A percentile compares a stretch with the other conserved stretches of the same genome.
phyloP scores from a whole-genome alignment of 2,888 invertebrate species.

The Ethmia dodecea region DNA sequence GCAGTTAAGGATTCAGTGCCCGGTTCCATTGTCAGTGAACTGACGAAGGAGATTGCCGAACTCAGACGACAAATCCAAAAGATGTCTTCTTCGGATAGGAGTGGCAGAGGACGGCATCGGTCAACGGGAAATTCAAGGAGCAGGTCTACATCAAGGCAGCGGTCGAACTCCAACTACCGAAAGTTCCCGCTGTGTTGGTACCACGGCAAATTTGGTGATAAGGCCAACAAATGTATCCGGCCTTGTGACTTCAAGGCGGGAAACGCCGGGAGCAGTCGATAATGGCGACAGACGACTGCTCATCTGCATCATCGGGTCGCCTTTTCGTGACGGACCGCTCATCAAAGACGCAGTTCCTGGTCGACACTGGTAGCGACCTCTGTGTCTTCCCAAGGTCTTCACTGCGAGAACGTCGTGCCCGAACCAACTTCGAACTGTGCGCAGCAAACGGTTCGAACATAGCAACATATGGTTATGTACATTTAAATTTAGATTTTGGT shows the following conservation, averaged over 20 bases:
- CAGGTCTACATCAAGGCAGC: background rate
- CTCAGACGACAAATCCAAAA: background rate
- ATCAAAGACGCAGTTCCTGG: conserved; percentile 19
- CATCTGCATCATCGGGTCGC: conserved; percentile 9
- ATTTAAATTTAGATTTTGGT: conserved; percentile 7
- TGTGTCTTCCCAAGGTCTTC: conserved; percentile 6
- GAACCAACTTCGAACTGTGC: background rate
- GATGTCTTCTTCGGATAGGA: background rate
- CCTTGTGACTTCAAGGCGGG: conserved; percentile 10
- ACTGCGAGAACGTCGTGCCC: background rate
- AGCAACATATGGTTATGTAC: conserved; percentile 1
- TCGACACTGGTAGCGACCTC: conserved; percentile 15
- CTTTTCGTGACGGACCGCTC: conserved; percentile 21
- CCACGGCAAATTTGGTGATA: conserved; percentile 4
- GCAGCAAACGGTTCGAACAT: conserved; percentile 9
- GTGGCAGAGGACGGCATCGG: background rate
- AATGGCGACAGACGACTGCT: conserved; percentile 15
- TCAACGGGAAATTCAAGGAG: background rate
- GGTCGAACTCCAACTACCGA: background rate
- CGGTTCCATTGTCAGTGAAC: background rate
- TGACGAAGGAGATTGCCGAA: background rate
- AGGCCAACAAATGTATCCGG: background rate
- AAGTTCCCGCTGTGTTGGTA: conserved; percentile 7
- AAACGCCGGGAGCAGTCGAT: conserved; percentile 16
- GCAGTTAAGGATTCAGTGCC: background rate